Base-by-base conservation (phyloP, 2,113 vertebrate species). In the Caracal caracal region DNA sequence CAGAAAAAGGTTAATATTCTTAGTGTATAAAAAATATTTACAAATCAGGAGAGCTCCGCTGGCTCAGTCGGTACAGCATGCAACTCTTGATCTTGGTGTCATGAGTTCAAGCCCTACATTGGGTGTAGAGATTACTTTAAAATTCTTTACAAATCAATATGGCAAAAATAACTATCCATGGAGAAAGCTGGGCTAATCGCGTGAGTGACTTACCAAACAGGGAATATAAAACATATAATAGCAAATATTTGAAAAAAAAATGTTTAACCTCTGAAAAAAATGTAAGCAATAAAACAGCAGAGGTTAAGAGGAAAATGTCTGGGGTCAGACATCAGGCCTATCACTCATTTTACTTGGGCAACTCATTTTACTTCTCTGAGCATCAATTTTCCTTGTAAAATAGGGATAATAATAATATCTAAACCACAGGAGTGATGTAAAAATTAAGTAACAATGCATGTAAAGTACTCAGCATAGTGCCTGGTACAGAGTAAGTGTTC, bases 341-440 rank as follows among this genome's bases (percentile, higher is more conserved):
- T 28, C 84, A 95, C 40, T 94, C 47, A 92, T 19, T 59, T 22
- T 8, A 59, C 24, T 47, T 76, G 40, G 26, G 26, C 26, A 88
- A 94, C 26, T 95, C 53, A 93, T 24, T 90, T 90, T 84, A 85
- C 35, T 96, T 93, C 49, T 90, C 35, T 94, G 56, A 93, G 47
- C 2, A 49, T 93, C 47, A 73, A 88, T 97, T 96, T 88, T 91
- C 90, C 89, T 92, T 91, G 70, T 79, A 78, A 95, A 95, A 87
- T 40, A 93, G 10, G 84, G n/a, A 85, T 65, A 73, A 86, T 59
- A 92, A 85, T 65, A 90, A 94, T 63, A 93, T 26, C 61, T 73
- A 89, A 7, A 24, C 35, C 53, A 81, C 3, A 90, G 33, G 2
- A 92, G 11, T 79, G 15, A 86, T 92, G 9, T 78, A 61, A 96